phyloP scores from a whole-genome alignment of 2,797 vertebrate species.

The Limosa lapponica region DNA sequence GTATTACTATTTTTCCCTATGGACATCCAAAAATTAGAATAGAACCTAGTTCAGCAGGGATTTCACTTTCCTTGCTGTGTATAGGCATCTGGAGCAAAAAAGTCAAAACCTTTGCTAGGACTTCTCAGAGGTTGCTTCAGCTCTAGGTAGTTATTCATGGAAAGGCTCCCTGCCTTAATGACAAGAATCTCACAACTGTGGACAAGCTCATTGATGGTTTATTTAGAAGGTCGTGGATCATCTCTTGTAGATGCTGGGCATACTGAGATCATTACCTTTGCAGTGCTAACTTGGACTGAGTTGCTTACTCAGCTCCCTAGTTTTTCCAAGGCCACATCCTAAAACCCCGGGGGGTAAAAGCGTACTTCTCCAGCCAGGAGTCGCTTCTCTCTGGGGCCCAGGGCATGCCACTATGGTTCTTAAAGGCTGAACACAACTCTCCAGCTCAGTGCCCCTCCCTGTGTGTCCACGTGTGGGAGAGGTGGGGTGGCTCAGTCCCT shows the following conservation, averaged over 20 bases:
- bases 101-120: background rate
- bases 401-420: background rate
- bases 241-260: background rate
- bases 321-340: background rate
- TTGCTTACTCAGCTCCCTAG: background rate
- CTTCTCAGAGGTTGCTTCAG: background rate
- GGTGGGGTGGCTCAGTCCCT: background rate
- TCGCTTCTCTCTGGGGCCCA: background rate
- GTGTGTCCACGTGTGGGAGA: rapidly evolving
- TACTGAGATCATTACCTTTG: background rate
- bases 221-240: background rate
- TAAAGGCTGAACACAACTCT: background rate
- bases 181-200: background rate
- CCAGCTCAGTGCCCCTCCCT: background rate
- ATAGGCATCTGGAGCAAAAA: background rate
- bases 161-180: background rate
- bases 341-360: background rate
- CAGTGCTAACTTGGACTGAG: background rate
- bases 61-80: background rate
- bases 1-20: background rate
- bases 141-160: background rate
- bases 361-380: background rate
- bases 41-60: background rate
- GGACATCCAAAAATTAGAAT: background rate
- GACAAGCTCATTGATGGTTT: background rate